Base-by-base conservation (phyloP, 2,113 vertebrate genomes). In the Alligator sinensis region DNA sequence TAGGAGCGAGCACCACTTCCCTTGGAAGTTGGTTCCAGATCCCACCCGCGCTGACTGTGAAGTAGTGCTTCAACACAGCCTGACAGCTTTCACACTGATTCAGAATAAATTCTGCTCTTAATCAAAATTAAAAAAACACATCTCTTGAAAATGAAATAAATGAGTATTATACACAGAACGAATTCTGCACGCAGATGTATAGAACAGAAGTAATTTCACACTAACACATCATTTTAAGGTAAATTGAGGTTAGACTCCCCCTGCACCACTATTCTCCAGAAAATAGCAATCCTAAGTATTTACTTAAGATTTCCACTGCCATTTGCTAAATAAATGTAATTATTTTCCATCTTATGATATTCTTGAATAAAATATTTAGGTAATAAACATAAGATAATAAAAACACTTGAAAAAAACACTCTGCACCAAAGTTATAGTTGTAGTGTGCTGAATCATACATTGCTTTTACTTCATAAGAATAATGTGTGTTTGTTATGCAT, bases 391-490 rank as follows among this genome's bases (percentile, higher is more conserved):
- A 76, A 87, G 75, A 85, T 77, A 92, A 80, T 72, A 90, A 87
- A 72, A 72, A 72, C 38, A 19, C n/a, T 34, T 21, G 12, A 7
- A 72, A 34, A 72, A 25, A 68, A 11, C 17, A 10, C 9, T 10
- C 55, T 66, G 47, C 92, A 16, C 9, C 72, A 91, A 58, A 92
- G 84, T 84, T 91, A 88, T 91, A 59, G 59, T 82, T 77, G 87
- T 1, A 3, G 22, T 84, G 76, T 76, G 77, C 82, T 87, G 79
- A 93, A 96, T 80, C 3, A 87, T 72, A 57, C 60, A 66, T 1
- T 4, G 30, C 80, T 96, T 92, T 90, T 81, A 72, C 21, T 68
- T 87, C 88, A 92, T 96, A 92, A 85, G 84, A 70, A 81, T 38
- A 87, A 27, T 14, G 6, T 80, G 6, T 80, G 82, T 90, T 92